Evolutionary conservation across 1,140 invertebrate species (phyloP).

Genomic region (Apis dorsata): DNA sequence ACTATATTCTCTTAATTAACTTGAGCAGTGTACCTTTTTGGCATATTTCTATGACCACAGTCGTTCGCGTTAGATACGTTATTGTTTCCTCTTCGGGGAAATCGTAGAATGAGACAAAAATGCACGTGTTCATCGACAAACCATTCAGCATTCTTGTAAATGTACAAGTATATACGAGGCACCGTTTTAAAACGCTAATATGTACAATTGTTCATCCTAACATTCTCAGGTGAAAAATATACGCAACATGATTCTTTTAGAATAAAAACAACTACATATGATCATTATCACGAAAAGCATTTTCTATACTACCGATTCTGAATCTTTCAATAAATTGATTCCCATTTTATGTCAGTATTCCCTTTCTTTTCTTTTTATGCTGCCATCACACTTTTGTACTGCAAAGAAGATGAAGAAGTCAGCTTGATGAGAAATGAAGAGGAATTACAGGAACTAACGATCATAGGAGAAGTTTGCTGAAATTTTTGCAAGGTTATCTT

Average conservation of each 20-base stretch:
- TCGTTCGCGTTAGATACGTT: background rate
- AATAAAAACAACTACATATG: background rate
- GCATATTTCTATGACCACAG: conserved; percentile 10
- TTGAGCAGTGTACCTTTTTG: conserved; percentile 40
- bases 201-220: conserved; percentile 30
- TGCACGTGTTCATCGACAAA: background rate
- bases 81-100: background rate
- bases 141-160: conserved; percentile 9
- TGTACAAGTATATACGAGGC: conserved; percentile 33
- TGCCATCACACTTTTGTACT: conserved; percentile 42
- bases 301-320: background rate
- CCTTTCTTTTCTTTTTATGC: background rate
- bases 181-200: conserved; percentile 40
- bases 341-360: background rate
- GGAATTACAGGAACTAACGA: conserved; percentile 39
- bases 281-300: background rate
- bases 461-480: conserved; percentile 27
- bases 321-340: background rate
- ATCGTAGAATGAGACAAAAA: conserved; percentile 26
- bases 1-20: background rate
- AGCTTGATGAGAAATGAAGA: background rate
- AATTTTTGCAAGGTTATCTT: background rate
- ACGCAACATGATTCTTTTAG: conserved; percentile 34
- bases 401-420: conserved; percentile 33
- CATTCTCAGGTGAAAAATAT: conserved; percentile 53